Evolutionary conservation across 2,113 vertebrate species (phyloP), one percentile per base, ranked within the genome.

Genomic region (Pelvicachromis taeniatus): DNA sequence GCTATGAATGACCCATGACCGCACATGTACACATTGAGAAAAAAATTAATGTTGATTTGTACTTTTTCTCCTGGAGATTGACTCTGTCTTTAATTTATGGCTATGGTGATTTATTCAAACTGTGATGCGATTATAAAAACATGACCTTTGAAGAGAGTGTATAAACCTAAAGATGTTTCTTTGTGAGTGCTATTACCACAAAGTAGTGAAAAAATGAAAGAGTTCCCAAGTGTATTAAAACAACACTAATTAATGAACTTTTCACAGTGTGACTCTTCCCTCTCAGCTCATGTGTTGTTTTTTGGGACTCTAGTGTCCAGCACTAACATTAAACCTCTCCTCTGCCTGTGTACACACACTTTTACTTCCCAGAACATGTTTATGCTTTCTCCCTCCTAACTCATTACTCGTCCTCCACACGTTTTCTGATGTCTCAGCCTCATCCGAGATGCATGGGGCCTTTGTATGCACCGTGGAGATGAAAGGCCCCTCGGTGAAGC

Each of bases 391-490:
- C 68, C 45, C 52, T 79, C 83, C 61, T 61, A 78, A n/a, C 87
- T 90, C 85, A 83, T 92, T 88, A 90, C 88, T 73, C 33, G 75
- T 88, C 63, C 88, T 84, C 81, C 81, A 79, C 58, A 29, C 78
- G 85, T 83, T 89, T 84, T 81, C 85, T 87, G 83, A 85, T 83
- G 87, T 89, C 89, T 88, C 77, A 61, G 86, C 87, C 86, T 90
- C 88, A 61, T 90, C 84, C 68, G 54, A 86, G 85, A 89, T 87
- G 88, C 90, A 91, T 88, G 82, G 90, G 81, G 79, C 84, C 90
- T 92, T 91, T 94, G 92, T 95, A 70, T 61, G 86, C 88, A 73
- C 77, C 54, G 52, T 59, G 70, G 87, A 93, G 78, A 94, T 92
- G 84, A 94, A 94, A 91, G 83, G 81, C 86, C 75, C 77, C 82